phyloP scores from a whole-genome alignment of 2,797 vertebrate genomes.

The Lithobates pipiens region DNA sequence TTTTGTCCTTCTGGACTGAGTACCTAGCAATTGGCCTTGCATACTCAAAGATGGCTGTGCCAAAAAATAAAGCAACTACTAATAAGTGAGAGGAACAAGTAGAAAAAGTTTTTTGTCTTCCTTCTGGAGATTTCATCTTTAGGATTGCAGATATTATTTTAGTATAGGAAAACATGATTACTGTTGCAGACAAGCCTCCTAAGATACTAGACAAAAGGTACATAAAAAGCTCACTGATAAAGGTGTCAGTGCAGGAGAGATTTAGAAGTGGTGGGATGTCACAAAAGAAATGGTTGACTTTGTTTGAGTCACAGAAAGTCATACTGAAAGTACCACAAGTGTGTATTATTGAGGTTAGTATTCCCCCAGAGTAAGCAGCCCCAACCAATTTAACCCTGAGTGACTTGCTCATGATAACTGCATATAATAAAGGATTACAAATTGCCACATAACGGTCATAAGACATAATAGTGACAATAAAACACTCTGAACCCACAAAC shows the following conservation, averaged over 20 bases:
- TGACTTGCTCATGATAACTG: conserved; percentile 5
- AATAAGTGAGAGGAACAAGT: conserved; percentile 71
- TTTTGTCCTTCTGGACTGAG: conserved; percentile 65
- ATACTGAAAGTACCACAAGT: conserved; percentile 30
- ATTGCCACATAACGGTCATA: conserved; percentile 55
- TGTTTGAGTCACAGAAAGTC: conserved; percentile 64
- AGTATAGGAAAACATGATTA: conserved; percentile 64
- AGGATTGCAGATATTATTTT: conserved; percentile 66
- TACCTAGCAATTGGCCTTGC: conserved; percentile 65
- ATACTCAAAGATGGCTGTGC: conserved; percentile 69
- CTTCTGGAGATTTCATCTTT: conserved; percentile 65
- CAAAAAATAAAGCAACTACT: conserved; percentile 69
- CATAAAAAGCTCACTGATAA: conserved; percentile 65
- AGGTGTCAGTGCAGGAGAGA: conserved; percentile 67
- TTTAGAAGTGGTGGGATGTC: conserved; percentile 68
- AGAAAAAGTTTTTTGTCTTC: conserved; percentile 67
- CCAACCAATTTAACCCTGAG: neutral
- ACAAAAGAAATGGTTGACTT: conserved; percentile 72
- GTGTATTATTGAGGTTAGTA: conserved; percentile 31
- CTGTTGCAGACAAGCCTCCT: conserved; percentile 67
- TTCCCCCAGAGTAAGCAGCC: neutral
- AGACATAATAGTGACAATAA: conserved; percentile 42
- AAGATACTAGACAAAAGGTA: conserved; percentile 29
- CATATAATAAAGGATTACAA: conserved; percentile 38
- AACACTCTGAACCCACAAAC: conserved; percentile 38